Percentiles rank a stretch among this genome's conserved stretches.
Evolutionary conservation across 2,113 vertebrate genomes (phyloP).

Genomic region (Mormyrus lacerda): DNA sequence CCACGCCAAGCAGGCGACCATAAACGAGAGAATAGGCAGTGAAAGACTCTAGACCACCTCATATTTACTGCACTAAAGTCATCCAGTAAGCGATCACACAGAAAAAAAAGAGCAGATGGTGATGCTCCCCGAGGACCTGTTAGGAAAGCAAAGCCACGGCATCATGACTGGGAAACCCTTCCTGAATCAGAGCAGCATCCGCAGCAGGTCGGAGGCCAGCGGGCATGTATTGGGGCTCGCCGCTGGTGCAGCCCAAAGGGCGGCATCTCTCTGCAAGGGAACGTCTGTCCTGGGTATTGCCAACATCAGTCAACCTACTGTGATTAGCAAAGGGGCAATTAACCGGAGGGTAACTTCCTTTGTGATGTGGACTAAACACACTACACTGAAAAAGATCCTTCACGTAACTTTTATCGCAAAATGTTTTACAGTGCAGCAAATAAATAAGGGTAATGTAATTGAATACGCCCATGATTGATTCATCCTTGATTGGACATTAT

Average conservation of each 20-base stretch:
- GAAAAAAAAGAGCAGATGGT: background rate
- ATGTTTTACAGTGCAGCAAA: background rate
- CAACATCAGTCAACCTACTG: background rate
- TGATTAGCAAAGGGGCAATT: background rate
- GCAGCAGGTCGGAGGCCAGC: background rate
- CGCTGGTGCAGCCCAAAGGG: background rate
- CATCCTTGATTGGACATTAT: background rate
- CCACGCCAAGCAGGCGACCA: background rate
- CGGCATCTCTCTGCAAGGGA: background rate
- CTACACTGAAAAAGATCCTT: background rate
- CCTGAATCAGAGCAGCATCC: background rate
- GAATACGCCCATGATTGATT: background rate
- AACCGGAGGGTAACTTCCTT: background rate
- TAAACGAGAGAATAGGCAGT: background rate
- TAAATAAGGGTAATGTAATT: background rate
- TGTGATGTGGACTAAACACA: background rate
- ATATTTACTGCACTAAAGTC: background rate
- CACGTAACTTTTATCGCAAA: background rate
- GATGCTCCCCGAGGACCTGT: background rate
- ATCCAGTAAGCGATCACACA: background rate
- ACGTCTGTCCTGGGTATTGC: background rate
- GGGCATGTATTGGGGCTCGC: background rate
- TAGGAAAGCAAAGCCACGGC: background rate
- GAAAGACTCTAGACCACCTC: background rate
- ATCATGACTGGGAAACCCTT: background rate